phyloP scores from a whole-genome alignment of 2,113 vertebrate species.

The Nothobranchius furzeri region DNA sequence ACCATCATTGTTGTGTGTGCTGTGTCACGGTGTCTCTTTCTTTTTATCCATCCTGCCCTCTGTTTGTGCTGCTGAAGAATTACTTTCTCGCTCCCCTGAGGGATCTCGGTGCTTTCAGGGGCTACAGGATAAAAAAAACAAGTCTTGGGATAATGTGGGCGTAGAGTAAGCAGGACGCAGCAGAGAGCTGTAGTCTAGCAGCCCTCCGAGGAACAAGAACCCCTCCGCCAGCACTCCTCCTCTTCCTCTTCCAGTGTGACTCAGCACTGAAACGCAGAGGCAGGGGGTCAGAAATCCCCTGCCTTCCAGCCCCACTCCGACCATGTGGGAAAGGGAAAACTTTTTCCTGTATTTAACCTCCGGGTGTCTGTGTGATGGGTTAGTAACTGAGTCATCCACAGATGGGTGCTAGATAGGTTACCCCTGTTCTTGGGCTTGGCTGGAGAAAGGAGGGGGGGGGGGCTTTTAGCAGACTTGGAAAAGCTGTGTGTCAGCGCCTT shows the following conservation, averaged over 20 bases:
- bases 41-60: constrained; percentile 18
- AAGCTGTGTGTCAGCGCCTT: constrained; percentile 20
- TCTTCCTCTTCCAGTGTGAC: constrained; percentile 39
- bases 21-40: constrained; percentile 20
- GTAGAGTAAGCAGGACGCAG: constrained; percentile 37
- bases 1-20: constrained; percentile 17
- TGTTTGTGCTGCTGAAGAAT: constrained; percentile 20
- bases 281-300: constrained; percentile 74
- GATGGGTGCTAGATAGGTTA: constrained; percentile 51
- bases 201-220: constrained; percentile 34
- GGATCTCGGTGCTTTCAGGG: constrained; percentile 40
- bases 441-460: neutral
- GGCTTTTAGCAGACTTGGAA: constrained; percentile 34
- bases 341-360: constrained; percentile 82
- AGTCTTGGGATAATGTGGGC: constrained; percentile 47
- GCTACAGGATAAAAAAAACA: constrained; percentile 16
- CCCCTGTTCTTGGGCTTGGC: constrained; percentile 11
- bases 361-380: constrained; percentile 66
- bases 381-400: constrained; percentile 63
- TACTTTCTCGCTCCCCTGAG: constrained; percentile 36
- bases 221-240: neutral
- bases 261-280: constrained; percentile 60
- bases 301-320: constrained; percentile 57
- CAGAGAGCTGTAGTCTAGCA: constrained; percentile 35
- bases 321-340: constrained; percentile 75